Evolutionary conservation across 2,888 invertebrate genomes (phyloP).

Genomic region (Ophion ventricosus): DNA sequence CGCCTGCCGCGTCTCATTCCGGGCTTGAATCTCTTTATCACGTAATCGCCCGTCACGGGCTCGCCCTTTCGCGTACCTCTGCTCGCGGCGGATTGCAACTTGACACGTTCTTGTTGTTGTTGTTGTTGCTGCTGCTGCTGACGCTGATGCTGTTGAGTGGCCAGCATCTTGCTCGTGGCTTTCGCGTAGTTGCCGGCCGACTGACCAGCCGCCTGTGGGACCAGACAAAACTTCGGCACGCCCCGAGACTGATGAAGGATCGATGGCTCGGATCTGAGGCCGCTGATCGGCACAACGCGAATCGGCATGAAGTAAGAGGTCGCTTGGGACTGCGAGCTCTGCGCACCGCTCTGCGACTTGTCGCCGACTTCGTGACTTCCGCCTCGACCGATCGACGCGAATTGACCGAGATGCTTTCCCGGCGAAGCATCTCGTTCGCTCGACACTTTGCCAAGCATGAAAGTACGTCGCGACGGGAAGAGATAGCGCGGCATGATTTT

Average conservation of each 20-base stretch:
- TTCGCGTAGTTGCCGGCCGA: not conserved
- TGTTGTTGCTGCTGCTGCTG: no score
- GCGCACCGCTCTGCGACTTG: not conserved
- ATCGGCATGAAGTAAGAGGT: constrained; percentile 77
- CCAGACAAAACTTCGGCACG: constrained; percentile 79
- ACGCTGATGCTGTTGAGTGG: constrained; percentile 1
- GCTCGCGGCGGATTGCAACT: constrained; percentile 1
- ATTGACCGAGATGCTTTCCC: not conserved
- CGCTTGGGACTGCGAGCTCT: constrained; percentile 40
- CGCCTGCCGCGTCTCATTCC: constrained; percentile 58
- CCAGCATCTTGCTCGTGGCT: constrained; percentile 23
- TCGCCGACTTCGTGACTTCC: constrained; percentile 52
- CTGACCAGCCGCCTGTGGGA: constrained; percentile 70
- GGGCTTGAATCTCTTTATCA: constrained; percentile 38
- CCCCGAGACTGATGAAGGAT: constrained; percentile 78
- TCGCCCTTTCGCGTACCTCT: constrained; percentile 25
- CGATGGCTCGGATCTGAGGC: constrained; percentile 78
- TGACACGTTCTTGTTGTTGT: constrained; percentile 3
- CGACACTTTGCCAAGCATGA: constrained; percentile 61
- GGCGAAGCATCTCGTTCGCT: not conserved
- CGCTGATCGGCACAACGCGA: constrained; percentile 79
- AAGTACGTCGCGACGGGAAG: constrained; percentile 69
- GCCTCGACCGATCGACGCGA: constrained; percentile 66
- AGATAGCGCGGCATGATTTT: constrained; percentile 71
- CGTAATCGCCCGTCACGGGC: constrained; percentile 5